These are phyloP conservation scores for Mimas tiliae DNA, from an alignment of 2,888 invertebrate genomes.

Conservation along the genomic window DNA sequence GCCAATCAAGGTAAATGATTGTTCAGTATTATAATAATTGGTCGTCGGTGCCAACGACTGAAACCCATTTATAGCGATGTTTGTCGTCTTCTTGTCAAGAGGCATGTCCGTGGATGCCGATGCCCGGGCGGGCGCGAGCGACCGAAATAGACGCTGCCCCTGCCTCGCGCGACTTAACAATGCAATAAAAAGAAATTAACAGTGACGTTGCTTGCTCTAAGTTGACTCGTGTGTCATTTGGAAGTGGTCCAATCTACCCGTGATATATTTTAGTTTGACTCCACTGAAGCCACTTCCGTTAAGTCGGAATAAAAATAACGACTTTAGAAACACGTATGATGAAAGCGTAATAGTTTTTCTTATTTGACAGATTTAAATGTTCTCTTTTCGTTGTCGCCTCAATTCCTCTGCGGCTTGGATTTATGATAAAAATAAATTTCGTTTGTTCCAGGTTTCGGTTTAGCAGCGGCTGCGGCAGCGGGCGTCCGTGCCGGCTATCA, in stretches of 20 bases:
- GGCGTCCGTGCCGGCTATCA: constrained; percentile 92
- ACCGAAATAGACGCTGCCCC: constrained; percentile 77
- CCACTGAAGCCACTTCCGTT: constrained; percentile 78
- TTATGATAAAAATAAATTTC: constrained; percentile 35
- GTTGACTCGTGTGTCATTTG: constrained; percentile 83
- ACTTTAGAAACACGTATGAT: constrained; percentile 56
- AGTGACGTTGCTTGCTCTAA: constrained; percentile 78
- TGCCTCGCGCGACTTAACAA: constrained; percentile 81
- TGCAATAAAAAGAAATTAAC: constrained; percentile 85
- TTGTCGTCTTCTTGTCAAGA: constrained; percentile 81
- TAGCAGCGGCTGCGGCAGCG: constrained; percentile 83
- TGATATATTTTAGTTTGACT: constrained; percentile 72
- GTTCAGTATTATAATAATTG: constrained; percentile 47
- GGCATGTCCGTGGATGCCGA: constrained; percentile 73
- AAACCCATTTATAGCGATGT: constrained; percentile 78
- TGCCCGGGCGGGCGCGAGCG: constrained; percentile 78
- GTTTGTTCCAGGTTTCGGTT: constrained; percentile 76
- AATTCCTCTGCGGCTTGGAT: constrained; percentile 32
- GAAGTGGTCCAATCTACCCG: constrained; percentile 75
- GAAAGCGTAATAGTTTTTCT: constrained; percentile 60
- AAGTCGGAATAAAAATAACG: constrained; percentile 74
- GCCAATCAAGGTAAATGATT: constrained; percentile 45
- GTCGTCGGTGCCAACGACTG: constrained; percentile 62
- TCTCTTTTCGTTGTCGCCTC: constrained; percentile 54
- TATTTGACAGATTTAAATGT: constrained; percentile 53